Base-by-base conservation (phyloP, 2,888 invertebrate species). In the Aproaerema taeniolella region DNA sequence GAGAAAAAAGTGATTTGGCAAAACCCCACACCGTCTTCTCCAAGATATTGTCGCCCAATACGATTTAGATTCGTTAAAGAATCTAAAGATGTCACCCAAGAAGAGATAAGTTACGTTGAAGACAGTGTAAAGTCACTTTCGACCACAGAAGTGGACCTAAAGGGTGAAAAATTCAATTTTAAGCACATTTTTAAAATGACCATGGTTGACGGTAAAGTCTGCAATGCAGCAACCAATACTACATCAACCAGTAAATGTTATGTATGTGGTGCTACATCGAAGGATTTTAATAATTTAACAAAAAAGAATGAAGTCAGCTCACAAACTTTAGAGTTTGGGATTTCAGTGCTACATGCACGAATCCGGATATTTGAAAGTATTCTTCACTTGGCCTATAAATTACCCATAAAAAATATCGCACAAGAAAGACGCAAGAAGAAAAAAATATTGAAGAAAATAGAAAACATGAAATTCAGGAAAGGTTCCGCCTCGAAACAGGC, bases 201-300 rank as follows among this genome's bases (percentile, higher is more conserved):
- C n/a, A n/a, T n/a, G n/a, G n/a, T n/a, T n/a, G n/a, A n/a, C n/a
- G n/a, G n/a, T n/a, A n/a, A n/a, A n/a, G n/a, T n/a, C n/a, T n/a
- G n/a, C n/a, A n/a, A n/a, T n/a, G n/a, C n/a, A n/a, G n/a, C n/a
- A n/a, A n/a, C n/a, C n/a, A n/a, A n/a, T n/a, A n/a, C n/a, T n/a
- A n/a, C n/a, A n/a, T n/a, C n/a, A n/a, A n/a, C n/a, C 7, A 51
- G 45, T 37, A 38, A 50, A 20, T 73, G 67, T 38, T 67, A 64
- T 39, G 58, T 68, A 16, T 69, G 66, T 45, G 55, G 55, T 14
- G 42, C 46, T 25, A 71, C 65, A 16, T 61, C 62, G n/a, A 42
- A n/a, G n/a, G n/a, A n/a, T n/a, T n/a, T n/a, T n/a, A n/a, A n/a
- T n/a, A n/a, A n/a, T n/a, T n/a, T n/a, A n/a, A n/a, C n/a, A n/a